A percentile compares a stretch with the other conserved stretches of the same genome.
These are phyloP conservation scores for Dasypolia templi DNA, from an alignment of 2,888 invertebrate genomes.

Conservation along the genomic window DNA sequence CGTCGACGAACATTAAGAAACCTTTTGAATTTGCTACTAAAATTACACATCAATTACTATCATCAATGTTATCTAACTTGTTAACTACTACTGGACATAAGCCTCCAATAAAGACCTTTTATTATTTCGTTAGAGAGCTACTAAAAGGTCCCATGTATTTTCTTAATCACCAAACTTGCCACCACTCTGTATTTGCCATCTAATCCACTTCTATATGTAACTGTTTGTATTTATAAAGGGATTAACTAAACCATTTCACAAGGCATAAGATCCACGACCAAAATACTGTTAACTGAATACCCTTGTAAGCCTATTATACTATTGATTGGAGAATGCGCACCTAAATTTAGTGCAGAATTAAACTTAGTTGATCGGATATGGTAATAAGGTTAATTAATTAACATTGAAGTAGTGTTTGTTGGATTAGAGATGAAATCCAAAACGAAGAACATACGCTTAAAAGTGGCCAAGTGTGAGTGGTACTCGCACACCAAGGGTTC, in stretches of 20 bases:
- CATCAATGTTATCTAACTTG: background rate
- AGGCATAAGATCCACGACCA: slow-evolving; percentile 3
- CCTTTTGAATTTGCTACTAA: background rate
- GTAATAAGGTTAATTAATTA: background rate
- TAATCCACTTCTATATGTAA: slow-evolving; percentile 20
- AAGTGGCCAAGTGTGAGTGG: too few relatives aligned
- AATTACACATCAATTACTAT: background rate
- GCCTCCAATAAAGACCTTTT: slow-evolving; percentile 3
- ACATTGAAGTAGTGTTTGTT: background rate
- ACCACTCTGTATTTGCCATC: slow-evolving; percentile 12
- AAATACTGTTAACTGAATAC: slow-evolving; percentile 1
- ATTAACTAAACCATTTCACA: slow-evolving; percentile 37
- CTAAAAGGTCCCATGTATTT: too few relatives aligned
- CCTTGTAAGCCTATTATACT: slow-evolving; percentile 18
- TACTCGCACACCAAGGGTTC: too few relatives aligned
- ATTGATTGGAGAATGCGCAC: slow-evolving; percentile 5
- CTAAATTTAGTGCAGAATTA: slow-evolving; percentile 7
- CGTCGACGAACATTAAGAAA: background rate
- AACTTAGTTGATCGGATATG: slow-evolving; percentile 2
- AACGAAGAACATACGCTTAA: too few relatives aligned
- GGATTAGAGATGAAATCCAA: background rate
- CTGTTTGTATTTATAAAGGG: slow-evolving; percentile 30
- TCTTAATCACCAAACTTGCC: slow-evolving; percentile 14
- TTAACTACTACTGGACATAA: background rate
- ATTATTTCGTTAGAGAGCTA: slow-evolving; percentile 9